Conservation (phyloP, 2,888 invertebrate genomes). For the Mythimna ferrago region DNA sequence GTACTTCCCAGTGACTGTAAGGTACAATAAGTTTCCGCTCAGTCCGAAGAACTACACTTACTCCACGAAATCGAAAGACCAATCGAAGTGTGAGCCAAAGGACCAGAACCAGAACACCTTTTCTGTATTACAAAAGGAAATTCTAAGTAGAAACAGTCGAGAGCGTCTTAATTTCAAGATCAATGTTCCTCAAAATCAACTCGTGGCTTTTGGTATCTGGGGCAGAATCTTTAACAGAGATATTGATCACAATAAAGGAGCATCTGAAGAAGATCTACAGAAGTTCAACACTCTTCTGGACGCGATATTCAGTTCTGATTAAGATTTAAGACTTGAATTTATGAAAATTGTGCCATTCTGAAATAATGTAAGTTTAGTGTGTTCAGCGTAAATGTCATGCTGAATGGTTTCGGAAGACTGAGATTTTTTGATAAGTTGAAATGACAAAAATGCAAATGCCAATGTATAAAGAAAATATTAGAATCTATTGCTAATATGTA, state of each 20-base stretch:
- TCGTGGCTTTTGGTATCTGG: slow-evolving; percentile 88
- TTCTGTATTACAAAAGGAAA: slow-evolving; percentile 51
- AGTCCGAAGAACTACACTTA: slow-evolving; percentile 75
- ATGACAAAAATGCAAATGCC: background rate
- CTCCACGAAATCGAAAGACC: slow-evolving; percentile 18
- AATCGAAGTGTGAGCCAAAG: slow-evolving; percentile 39
- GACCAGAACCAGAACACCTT: slow-evolving; percentile 27
- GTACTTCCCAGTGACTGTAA: slow-evolving; percentile 88
- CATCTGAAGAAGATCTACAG: slow-evolving; percentile 72
- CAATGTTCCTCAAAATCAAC: slow-evolving; percentile 78
- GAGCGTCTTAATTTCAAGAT: slow-evolving; percentile 74
- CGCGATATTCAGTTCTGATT: slow-evolving; percentile 70
- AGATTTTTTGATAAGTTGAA: background rate
- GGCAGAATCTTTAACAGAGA: slow-evolving; percentile 87
- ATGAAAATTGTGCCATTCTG: slow-evolving; percentile 42
- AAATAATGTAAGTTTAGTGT: background rate
- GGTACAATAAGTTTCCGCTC: slow-evolving; percentile 87
- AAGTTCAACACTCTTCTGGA: slow-evolving; percentile 75
- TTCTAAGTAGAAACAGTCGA: slow-evolving; percentile 43
- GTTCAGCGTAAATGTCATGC: background rate
- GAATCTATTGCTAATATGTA: background rate
- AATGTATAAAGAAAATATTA: background rate
- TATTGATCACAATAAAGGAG: slow-evolving; percentile 74
- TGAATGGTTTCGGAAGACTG: slow-evolving; percentile 18
- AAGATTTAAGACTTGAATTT: slow-evolving; percentile 10